These are phyloP conservation scores for Leptopilina myrica DNA, from an alignment of 2,888 invertebrate species.

Conservation along the genomic window DNA sequence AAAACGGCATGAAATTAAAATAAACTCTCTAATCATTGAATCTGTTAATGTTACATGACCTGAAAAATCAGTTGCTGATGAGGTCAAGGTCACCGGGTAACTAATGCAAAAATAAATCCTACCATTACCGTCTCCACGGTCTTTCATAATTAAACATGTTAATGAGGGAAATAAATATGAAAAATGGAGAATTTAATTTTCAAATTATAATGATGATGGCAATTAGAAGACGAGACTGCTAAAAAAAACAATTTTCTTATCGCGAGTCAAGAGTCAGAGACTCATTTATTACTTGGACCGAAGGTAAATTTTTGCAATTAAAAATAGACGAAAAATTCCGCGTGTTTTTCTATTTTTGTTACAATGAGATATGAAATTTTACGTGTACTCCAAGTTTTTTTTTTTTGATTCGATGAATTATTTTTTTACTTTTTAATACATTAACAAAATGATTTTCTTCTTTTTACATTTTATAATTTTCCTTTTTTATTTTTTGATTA, in stretches of 20 bases:
- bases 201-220: no score
- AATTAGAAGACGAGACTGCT: no score
- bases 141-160: neutral
- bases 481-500: no score
- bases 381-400: no score
- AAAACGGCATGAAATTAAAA: neutral
- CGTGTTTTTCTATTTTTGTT: constrained; percentile 60
- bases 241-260: no score
- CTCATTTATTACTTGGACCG: constrained; percentile 7
- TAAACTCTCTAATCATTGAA: constrained; percentile 1
- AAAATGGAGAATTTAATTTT: no score
- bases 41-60: constrained; percentile 3
- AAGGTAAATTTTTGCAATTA: neutral
- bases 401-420: no score
- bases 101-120: constrained; percentile 14
- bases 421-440: no score
- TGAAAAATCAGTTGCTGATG: constrained; percentile 30
- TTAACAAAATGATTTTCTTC: no score
- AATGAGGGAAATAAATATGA: no score
- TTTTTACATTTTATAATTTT: no score
- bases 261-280: no score
- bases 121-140: neutral
- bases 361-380: neutral
- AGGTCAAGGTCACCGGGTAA: constrained; percentile 34
- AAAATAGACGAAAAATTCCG: constrained; percentile 64